Evolutionary conservation across 2,888 invertebrate genomes (phyloP).

Genomic region (Chelonus formosanus): DNA sequence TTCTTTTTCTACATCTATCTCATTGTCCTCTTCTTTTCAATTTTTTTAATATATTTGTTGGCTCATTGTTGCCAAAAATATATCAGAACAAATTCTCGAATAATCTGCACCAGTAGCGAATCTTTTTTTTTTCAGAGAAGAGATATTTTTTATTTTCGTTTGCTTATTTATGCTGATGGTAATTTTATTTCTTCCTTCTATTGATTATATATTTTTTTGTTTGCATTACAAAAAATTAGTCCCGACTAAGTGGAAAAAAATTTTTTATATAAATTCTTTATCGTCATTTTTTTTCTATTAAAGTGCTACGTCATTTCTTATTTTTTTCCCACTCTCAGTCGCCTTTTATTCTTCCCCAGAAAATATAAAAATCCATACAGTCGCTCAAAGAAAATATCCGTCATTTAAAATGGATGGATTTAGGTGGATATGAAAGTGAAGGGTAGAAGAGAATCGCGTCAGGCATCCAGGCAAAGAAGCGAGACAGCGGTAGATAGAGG

Average conservation of each 20-base stretch:
- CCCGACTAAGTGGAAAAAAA: too few relatives aligned
- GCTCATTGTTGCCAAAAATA: constrained; percentile 14
- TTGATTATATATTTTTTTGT: too few relatives aligned
- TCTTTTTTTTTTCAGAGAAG: too few relatives aligned
- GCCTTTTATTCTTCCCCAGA: constrained; percentile 39
- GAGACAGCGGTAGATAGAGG: constrained; percentile 8
- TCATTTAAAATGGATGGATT: constrained; percentile 65
- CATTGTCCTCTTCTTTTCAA: constrained; percentile 7
- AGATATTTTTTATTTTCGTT: neutral
- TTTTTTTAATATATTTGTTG: constrained; percentile 31
- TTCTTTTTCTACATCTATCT: constrained; percentile 23
- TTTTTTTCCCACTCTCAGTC: neutral
- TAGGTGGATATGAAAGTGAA: constrained; percentile 61
- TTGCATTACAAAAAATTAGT: too few relatives aligned
- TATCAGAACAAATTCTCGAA: constrained; percentile 12
- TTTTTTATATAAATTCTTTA: too few relatives aligned
- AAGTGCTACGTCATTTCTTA: constrained; percentile 23
- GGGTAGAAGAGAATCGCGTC: constrained; percentile 36
- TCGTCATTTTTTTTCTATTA: constrained; percentile 14
- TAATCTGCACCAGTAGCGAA: neutral
- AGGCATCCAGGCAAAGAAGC: constrained; percentile 24
- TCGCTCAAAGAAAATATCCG: constrained; percentile 61
- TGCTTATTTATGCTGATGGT: neutral
- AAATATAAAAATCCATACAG: constrained; percentile 61
- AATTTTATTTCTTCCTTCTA: too few relatives aligned